Evolutionary conservation across 1,140 invertebrate species (phyloP).

Genomic region (Drosophila pseudoobscura): DNA sequence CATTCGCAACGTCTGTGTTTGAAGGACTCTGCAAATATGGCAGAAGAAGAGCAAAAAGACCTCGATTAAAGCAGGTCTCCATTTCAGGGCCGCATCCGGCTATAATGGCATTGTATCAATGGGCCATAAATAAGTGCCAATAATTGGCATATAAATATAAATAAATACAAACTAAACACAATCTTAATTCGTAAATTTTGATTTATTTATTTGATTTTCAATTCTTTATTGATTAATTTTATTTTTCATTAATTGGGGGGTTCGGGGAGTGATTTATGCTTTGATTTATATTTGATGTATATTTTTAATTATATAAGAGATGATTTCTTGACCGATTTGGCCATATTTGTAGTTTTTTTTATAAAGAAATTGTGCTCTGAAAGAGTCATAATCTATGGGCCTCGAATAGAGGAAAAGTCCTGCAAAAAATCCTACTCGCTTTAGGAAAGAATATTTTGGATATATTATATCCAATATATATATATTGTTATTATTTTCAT

Average conservation of each 20-base stretch:
- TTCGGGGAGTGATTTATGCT: not conserved
- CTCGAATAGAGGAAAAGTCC: too few species aligned
- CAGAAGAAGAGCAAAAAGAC: conserved; percentile 40
- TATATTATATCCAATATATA: too few species aligned
- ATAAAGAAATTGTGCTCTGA: too few species aligned
- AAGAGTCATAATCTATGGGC: too few species aligned
- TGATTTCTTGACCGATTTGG: too few species aligned
- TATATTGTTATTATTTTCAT: too few species aligned
- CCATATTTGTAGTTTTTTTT: too few species aligned
- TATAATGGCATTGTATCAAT: too few species aligned
- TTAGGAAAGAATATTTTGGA: too few species aligned
- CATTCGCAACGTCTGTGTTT: conserved; percentile 22
- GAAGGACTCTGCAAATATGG: conserved; percentile 45
- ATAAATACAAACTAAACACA: conserved; percentile 30
- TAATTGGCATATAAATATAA: conserved; percentile 17
- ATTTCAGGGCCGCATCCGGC: not conserved
- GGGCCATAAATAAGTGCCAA: conserved; percentile 3
- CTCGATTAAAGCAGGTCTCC: conserved; percentile 58
- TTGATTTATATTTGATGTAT: too few species aligned
- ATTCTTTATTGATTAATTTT: conserved; percentile 5
- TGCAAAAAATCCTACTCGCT: too few species aligned
- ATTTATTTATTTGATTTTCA: conserved; percentile 37
- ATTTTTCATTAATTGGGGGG: not conserved
- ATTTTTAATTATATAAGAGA: too few species aligned
- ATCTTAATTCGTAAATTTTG: conserved; percentile 3